Evolutionary conservation across 2,797 vertebrate species (phyloP).

Genomic region (Sphenodon punctatus): DNA sequence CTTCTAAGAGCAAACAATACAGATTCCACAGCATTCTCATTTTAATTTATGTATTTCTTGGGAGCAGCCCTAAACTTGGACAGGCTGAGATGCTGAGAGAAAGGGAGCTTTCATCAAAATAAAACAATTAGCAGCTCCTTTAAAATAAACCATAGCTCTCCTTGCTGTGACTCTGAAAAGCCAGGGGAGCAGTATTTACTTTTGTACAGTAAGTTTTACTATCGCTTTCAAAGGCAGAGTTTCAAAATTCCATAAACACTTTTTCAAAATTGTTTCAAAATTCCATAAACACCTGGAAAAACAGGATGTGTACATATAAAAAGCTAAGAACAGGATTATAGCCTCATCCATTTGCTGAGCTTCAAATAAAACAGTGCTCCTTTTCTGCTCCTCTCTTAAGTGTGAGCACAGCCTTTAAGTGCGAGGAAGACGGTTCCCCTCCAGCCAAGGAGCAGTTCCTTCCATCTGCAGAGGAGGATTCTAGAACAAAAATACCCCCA

Average conservation of each 20-base stretch:
- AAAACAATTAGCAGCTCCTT: neutral
- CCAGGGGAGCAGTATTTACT: neutral
- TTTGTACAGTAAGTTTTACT: neutral
- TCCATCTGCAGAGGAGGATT: neutral
- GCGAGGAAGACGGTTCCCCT: neutral
- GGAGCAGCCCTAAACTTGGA: neutral
- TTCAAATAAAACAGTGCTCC: neutral
- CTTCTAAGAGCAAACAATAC: neutral
- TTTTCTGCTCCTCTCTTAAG: neutral
- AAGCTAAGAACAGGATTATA: neutral
- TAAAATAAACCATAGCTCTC: neutral
- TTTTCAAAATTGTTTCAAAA: too few species aligned
- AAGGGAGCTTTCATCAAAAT: neutral
- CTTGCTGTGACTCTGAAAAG: neutral
- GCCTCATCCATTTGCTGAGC: neutral
- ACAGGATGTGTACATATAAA: neutral
- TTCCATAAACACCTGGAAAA: neutral
- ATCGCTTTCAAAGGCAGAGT: neutral
- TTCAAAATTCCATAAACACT: neutral
- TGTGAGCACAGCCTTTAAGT: fast-evolving
- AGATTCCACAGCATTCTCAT: neutral
- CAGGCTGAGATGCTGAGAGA: neutral
- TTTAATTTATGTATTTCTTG: neutral
- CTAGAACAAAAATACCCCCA: conserved; percentile 23
- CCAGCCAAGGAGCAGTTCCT: neutral